Evolutionary conservation across 1,140 invertebrate species (phyloP).

Genomic region (Euwallacea similis): DNA sequence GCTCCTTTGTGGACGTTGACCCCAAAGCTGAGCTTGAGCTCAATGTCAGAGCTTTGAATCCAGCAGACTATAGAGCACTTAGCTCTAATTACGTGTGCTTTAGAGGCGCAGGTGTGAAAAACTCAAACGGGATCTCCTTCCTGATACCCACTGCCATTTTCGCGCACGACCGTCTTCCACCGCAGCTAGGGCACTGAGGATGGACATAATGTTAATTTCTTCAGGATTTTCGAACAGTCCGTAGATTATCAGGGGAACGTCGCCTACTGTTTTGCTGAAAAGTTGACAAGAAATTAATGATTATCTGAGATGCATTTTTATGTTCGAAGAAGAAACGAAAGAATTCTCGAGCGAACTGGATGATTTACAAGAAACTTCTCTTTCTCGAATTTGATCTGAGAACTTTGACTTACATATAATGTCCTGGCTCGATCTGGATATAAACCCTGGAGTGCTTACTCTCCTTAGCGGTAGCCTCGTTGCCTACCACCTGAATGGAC

Average conservation of each 20-base stretch:
- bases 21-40: neutral
- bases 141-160: neutral
- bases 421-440: conserved; percentile 16
- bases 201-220: conserved; percentile 17
- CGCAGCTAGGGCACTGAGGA: conserved; percentile 1
- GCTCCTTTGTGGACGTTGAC: conserved; percentile 13
- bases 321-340: too few relatives aligned
- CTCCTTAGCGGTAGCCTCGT: neutral
- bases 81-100: conserved; percentile 5
- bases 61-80: conserved; percentile 12
- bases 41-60: conserved; percentile 6
- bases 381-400: neutral
- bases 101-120: neutral
- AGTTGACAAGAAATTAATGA: neutral
- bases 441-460: neutral
- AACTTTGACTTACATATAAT: conserved; percentile 13
- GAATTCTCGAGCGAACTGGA: too few relatives aligned
- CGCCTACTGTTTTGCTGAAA: conserved; percentile 8
- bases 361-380: neutral
- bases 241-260: conserved; percentile 13
- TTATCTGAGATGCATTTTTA: too few relatives aligned
- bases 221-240: neutral
- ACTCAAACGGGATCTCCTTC: conserved; percentile 23
- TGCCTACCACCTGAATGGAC: conserved; percentile 20
- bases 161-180: conserved; percentile 5